Percentiles rank a stretch among this genome's conserved stretches.
These are phyloP conservation scores for Peromyscus nudipes DNA, from an alignment of 2,797 vertebrate species.

Conservation along the genomic window DNA sequence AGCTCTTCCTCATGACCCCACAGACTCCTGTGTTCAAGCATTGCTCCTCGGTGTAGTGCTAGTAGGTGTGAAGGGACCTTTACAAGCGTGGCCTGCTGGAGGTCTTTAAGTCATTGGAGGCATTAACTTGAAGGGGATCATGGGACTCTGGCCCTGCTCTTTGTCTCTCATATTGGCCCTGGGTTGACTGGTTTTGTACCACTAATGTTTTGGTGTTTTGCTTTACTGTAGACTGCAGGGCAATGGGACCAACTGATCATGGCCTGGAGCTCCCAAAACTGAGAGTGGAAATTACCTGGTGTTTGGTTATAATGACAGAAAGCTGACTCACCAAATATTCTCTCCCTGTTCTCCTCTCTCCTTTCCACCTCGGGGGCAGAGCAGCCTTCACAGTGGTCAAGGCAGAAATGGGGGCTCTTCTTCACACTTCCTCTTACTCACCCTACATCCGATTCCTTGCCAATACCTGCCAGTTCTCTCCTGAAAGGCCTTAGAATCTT, in stretches of 20 bases:
- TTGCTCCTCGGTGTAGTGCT: background rate
- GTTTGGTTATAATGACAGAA: background rate
- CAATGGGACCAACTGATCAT: background rate
- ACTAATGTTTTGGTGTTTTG: too few relatives aligned
- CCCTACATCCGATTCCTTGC: background rate
- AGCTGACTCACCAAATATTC: background rate
- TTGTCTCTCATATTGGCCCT: background rate
- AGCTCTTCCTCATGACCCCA: background rate
- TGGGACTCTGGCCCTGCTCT: background rate
- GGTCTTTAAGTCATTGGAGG: background rate
- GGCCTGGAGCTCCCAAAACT: background rate
- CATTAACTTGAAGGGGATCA: background rate
- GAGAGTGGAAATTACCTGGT: background rate
- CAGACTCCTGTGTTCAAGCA: background rate
- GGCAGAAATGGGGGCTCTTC: background rate
- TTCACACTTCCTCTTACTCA: background rate
- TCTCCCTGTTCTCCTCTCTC: background rate
- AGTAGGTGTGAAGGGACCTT: background rate
- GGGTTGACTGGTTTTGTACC: background rate
- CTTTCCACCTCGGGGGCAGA: background rate
- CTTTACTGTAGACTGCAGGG: background rate
- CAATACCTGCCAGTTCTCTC: background rate
- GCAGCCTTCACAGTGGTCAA: background rate
- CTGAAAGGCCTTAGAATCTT: background rate
- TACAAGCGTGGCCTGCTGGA: background rate